Base-by-base conservation (phyloP, 2,888 invertebrate genomes). In the Macrophya alboannulata region DNA sequence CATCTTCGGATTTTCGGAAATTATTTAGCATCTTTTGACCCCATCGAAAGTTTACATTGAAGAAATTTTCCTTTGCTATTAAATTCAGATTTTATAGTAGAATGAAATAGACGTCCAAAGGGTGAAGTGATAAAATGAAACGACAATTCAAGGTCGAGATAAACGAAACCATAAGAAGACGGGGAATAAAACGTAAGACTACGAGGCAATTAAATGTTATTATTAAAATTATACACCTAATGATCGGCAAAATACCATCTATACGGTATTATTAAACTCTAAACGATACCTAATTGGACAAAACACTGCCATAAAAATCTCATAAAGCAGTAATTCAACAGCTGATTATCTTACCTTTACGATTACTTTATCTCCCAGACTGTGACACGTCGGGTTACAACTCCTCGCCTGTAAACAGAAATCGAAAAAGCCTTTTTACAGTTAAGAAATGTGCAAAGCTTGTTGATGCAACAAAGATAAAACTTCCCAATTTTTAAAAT, bases 261-360 rank as follows among this genome's bases (percentile, higher is more conserved):
- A 43, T 43, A 31, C 31, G 3, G 31, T 31, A 40, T 37, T 4
- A 43, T 40, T n/a, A 17, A 25, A 43, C 72, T 40, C 8, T 21
- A 17, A 17, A 43, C 43, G 21, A 72, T 43, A 72, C 0, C 43
- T 72, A 72, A 43, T 72, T 43, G 43, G 43, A 72, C 43, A 72
- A 43, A 43, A 43, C 0, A 15, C 4, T 43, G 72, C 43, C 1
- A 43, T 43, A 0, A 72, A 45, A 72, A 9, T 43, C 17, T 71
- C 21, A 12, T 21, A 45, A 62, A 10, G 45, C 72, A 72, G 72
- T 45, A 40, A 72, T 72, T 72, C 21, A 43, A 72, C 72, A 45
- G 72, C 72, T 72, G 43, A 17, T 72, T 72, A 72, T 72, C 21
- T 72, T 4, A 1, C n/a, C 43, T 72, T 43, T 12, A 21, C 45